phyloP scores from a whole-genome alignment of 2,888 invertebrate species.

The Therioaphis trifolii region DNA sequence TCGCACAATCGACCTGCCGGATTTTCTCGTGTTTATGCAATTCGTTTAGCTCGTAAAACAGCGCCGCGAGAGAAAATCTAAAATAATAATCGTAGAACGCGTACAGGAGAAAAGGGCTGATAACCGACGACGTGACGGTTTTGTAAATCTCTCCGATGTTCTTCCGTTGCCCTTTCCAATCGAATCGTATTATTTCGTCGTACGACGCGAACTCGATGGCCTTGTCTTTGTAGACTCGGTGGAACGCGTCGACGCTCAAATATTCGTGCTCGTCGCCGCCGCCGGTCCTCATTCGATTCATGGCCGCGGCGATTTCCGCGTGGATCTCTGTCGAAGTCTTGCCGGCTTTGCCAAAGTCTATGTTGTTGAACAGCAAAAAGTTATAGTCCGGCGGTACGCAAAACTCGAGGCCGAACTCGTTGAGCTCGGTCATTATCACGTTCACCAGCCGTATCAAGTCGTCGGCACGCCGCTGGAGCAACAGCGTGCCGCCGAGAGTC shows the following conservation, averaged over 20 bases:
- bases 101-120: neutral
- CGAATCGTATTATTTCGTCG: neutral
- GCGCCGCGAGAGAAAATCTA: neutral
- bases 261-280: neutral
- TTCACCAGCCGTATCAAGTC: neutral
- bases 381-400: neutral
- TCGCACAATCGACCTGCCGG: neutral
- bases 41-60: neutral
- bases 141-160: neutral
- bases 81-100: constrained; percentile 2
- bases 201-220: neutral
- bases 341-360: neutral
- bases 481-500: neutral
- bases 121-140: neutral
- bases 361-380: neutral
- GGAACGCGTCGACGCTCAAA: neutral
- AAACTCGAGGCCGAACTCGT: neutral
- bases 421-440: neutral
- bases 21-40: neutral
- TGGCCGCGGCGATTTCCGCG: too few relatives aligned
- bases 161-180: neutral
- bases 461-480: neutral
- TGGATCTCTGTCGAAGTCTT: neutral
- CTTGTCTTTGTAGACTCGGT: neutral
- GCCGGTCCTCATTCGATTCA: too few relatives aligned